Evolutionary conservation across 2,113 vertebrate species (phyloP).

Genomic region (Hydropotes inermis): DNA sequence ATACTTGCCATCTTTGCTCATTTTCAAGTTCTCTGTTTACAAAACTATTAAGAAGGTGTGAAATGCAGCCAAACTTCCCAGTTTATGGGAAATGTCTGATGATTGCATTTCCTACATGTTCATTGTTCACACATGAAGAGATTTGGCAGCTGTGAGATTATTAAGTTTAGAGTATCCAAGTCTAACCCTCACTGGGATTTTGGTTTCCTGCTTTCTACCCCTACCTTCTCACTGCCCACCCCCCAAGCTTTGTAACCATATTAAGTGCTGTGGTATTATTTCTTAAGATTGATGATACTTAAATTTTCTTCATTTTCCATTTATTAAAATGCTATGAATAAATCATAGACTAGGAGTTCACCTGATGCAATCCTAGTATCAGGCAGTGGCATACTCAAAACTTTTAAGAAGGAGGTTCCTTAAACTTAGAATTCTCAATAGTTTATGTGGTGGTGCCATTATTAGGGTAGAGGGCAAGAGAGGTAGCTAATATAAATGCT

Average conservation of each 20-base stretch:
- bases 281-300: constrained; percentile 27
- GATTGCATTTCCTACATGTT: constrained; percentile 73
- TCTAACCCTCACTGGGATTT: constrained; percentile 62
- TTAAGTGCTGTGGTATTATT: constrained; percentile 39
- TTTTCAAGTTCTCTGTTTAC: constrained; percentile 80
- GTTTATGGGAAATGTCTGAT: constrained; percentile 75
- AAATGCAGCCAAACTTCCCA: constrained; percentile 78
- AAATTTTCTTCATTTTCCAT: constrained; percentile 24
- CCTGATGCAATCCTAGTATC: background rate
- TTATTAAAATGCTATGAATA: constrained; percentile 18
- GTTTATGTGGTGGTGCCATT: background rate
- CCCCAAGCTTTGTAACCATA: constrained; percentile 20
- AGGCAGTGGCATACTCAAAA: background rate
- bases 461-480: background rate
- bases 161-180: constrained; percentile 71
- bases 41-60: constrained; percentile 80
- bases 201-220: constrained; percentile 42
- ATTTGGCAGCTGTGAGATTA: constrained; percentile 74
- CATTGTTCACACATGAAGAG: constrained; percentile 77
- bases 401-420: background rate
- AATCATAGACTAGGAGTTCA: constrained; percentile 17
- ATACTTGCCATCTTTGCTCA: constrained; percentile 80
- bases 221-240: background rate
- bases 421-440: background rate
- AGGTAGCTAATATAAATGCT: background rate